Base-by-base conservation (phyloP, 2,113 vertebrate species). In the Mobula birostris region DNA sequence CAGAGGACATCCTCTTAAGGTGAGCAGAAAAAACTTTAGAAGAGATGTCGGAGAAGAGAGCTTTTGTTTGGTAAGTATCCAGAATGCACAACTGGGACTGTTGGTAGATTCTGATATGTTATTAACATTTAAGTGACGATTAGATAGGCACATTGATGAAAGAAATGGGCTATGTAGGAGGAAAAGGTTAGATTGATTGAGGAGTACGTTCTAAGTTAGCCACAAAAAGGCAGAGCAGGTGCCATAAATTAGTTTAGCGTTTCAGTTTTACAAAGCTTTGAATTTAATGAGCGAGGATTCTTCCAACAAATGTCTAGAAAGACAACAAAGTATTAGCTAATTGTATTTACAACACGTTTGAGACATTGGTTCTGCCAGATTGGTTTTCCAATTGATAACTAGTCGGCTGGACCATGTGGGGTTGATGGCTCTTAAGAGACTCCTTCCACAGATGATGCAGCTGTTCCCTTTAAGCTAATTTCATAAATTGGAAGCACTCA, bases 401-500 rank as follows among this genome's bases (percentile, higher is more conserved):
- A 96, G 96, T 96, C 95, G 95, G 96, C 94, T 96, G 95, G 95
- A 72, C 95, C 95, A 95, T 96, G 97, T 95, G 96, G 95, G 94
- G 95, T 78, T 95, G 95, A 96, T 97, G 95, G 95, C 96, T 96
- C 97, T 96, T 96, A 94, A 66, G 96, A 97, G 96, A 95, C 95
- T 96, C 95, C 96, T 97, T 97, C 95, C 94, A 96, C 95, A 97
- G 96, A 97, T 63, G 95, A 97, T 97, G 95, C 96, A 97, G 96
- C 96, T 98, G 96, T 97, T 97, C 97, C 95, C 79, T 97, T 96
- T 96, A 96, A 96, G 95, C 95, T 95, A 97, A 96, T 97, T 96
- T 96, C 95, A 96, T 95, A 95, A 96, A 96, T 95, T 96, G 94
- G 94, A 96, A 95, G 94, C 15, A 95, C 95, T 96, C 95, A 88